phyloP scores from a whole-genome alignment of 2,113 vertebrate species.

The Equus przewalskii region DNA sequence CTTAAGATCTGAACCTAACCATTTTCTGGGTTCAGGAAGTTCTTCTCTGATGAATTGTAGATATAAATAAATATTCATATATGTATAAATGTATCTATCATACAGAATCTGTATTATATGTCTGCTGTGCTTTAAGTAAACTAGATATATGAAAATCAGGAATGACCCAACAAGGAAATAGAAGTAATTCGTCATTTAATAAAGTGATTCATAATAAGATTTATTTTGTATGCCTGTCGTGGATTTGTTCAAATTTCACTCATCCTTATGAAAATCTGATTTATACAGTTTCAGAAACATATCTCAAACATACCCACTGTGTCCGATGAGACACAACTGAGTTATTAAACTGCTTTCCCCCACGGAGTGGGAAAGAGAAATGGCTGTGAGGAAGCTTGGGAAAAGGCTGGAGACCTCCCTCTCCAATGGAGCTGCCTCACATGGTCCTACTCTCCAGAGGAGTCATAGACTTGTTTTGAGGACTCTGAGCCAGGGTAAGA shows the following conservation, averaged over 20 bases:
- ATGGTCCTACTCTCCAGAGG: neutral
- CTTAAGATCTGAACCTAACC: neutral
- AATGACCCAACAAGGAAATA: slow-evolving; percentile 34
- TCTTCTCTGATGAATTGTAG: slow-evolving; percentile 45
- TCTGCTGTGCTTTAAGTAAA: slow-evolving; percentile 22
- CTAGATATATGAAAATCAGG: slow-evolving; percentile 10
- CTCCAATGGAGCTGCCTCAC: neutral
- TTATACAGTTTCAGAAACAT: slow-evolving; percentile 52
- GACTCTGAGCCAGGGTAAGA: neutral
- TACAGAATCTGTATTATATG: neutral
- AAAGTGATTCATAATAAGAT: slow-evolving; percentile 13
- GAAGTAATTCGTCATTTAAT: neutral
- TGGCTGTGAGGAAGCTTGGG: neutral
- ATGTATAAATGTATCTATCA: slow-evolving; percentile 5
- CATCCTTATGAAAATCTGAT: neutral
- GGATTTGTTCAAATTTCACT: slow-evolving; percentile 43
- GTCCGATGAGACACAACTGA: neutral
- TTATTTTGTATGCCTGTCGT: slow-evolving; percentile 31
- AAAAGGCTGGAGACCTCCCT: neutral
- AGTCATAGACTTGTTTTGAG: neutral
- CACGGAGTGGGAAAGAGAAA: neutral
- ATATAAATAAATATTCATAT: slow-evolving; percentile 28
- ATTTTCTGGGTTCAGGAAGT: slow-evolving; percentile 51
- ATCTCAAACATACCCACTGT: neutral
- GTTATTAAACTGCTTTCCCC: neutral